A percentile compares a stretch with the other conserved stretches of the same genome.
Evolutionary conservation across 2,113 vertebrate genomes (phyloP).

Genomic region (Eurypyga helias): DNA sequence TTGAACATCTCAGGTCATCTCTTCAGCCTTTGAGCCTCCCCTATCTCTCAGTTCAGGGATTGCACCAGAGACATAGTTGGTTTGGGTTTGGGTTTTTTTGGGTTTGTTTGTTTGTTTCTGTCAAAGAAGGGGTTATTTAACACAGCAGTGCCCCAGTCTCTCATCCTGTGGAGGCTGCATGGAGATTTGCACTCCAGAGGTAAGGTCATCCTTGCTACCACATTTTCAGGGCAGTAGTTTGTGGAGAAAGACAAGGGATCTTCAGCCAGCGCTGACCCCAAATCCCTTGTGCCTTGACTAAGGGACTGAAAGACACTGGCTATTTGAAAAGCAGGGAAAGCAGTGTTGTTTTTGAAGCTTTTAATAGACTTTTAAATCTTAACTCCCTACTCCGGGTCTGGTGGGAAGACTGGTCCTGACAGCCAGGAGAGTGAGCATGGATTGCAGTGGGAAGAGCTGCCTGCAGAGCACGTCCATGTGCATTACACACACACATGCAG

Average conservation of each 20-base stretch:
- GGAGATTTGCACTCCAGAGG: not conserved
- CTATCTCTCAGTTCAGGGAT: not conserved
- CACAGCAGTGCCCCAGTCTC: too few relatives aligned
- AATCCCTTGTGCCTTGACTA: too few relatives aligned
- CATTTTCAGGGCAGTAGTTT: too few relatives aligned
- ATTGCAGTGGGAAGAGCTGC: not conserved
- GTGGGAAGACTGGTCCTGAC: not conserved
- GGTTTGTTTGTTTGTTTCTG: too few relatives aligned
- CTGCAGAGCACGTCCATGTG: not conserved
- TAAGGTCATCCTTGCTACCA: fast-evolving
- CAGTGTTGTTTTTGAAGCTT: not conserved
- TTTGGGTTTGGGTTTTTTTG: too few relatives aligned
- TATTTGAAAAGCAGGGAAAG: not conserved
- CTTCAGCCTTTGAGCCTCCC: not conserved
- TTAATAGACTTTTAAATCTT: not conserved
- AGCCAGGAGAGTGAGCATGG: not conserved
- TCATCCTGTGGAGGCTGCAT: not conserved
- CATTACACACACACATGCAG: not conserved
- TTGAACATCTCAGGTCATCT: not conserved
- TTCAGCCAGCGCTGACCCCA: not conserved
- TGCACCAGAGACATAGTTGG: not conserved
- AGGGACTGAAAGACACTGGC: not conserved
- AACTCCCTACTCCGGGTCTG: not conserved
- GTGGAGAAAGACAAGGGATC: fast-evolving
- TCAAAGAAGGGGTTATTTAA: not conserved